phyloP scores from a whole-genome alignment of 2,888 invertebrate species.

The Balanococcus diminutus region DNA sequence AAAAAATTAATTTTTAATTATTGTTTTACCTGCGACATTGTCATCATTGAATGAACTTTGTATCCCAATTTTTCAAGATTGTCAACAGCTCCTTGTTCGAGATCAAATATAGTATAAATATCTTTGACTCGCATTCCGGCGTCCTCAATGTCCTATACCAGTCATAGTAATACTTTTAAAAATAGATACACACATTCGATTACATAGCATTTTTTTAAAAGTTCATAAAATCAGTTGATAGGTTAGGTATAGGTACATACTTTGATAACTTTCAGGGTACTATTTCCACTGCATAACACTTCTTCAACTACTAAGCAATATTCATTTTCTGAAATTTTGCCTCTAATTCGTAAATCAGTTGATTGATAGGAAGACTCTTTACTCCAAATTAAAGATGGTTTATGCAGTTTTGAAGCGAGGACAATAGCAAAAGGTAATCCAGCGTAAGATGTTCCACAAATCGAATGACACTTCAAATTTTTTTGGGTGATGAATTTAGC shows the following conservation, averaged over 20 bases:
- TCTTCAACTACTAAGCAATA: conserved; percentile 33
- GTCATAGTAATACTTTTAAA: not conserved
- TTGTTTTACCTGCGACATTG: not conserved
- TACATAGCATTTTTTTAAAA: not conserved
- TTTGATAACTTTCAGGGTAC: conserved; percentile 33
- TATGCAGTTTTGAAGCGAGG: not conserved
- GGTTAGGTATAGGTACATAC: not conserved
- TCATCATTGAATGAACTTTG: conserved; percentile 11
- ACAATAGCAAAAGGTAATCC: conserved; percentile 32
- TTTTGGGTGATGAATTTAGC: not conserved
- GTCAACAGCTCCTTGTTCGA: conserved; percentile 41
- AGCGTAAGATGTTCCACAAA: conserved; percentile 46
- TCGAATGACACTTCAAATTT: not conserved
- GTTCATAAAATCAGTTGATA: no score
- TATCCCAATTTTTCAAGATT: conserved; percentile 42
- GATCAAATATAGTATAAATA: conserved; percentile 14
- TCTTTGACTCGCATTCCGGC: conserved; percentile 23
- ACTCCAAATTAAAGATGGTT: conserved; percentile 12
- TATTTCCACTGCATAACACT: conserved; percentile 36
- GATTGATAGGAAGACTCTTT: conserved; percentile 21
- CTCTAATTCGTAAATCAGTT: conserved; percentile 8
- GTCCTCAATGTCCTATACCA: conserved; percentile 39
- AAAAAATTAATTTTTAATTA: not conserved
- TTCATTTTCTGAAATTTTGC: conserved; percentile 6
- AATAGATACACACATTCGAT: not conserved